These are phyloP conservation scores for Agonopterix heracliana DNA, from an alignment of 2,888 invertebrate genomes.

Conservation along the genomic window DNA sequence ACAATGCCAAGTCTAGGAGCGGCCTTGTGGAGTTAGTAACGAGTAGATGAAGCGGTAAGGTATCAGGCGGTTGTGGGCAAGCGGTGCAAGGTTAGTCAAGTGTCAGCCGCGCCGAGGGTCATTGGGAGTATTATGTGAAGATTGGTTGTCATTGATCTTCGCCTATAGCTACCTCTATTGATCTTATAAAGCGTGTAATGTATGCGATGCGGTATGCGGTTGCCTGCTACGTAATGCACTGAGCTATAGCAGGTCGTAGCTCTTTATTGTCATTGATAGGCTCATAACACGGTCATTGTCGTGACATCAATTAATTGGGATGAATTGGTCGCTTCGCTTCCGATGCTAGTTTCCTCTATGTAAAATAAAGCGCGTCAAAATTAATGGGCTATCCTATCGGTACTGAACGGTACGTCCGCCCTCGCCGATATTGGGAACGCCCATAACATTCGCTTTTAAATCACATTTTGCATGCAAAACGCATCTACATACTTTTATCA, in stretches of 20 bases:
- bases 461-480: conserved; percentile 12
- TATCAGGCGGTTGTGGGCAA: conserved; percentile 37
- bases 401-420: conserved; percentile 14
- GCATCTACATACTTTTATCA: background rate
- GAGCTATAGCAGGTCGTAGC: background rate
- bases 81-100: conserved; percentile 52
- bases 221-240: conserved; percentile 6
- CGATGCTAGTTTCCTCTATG: conserved; percentile 26
- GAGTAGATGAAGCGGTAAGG: conserved; percentile 46
- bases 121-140: conserved; percentile 35
- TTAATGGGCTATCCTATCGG: conserved; percentile 30
- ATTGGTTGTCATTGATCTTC: conserved; percentile 18
- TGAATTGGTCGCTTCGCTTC: conserved; percentile 35
- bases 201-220: conserved; percentile 1
- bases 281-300: conserved; percentile 44
- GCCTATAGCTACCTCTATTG: background rate
- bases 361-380: conserved; percentile 34
- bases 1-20: conserved; percentile 39
- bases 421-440: conserved; percentile 24
- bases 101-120: conserved; percentile 43
- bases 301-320: conserved; percentile 44
- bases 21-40: conserved; percentile 45
- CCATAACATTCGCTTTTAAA: conserved; percentile 16
- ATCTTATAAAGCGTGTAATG: conserved; percentile 1
- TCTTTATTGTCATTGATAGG: conserved; percentile 33